Conservation (phyloP, 2,113 vertebrate genomes). For the Rana temporaria region DNA sequence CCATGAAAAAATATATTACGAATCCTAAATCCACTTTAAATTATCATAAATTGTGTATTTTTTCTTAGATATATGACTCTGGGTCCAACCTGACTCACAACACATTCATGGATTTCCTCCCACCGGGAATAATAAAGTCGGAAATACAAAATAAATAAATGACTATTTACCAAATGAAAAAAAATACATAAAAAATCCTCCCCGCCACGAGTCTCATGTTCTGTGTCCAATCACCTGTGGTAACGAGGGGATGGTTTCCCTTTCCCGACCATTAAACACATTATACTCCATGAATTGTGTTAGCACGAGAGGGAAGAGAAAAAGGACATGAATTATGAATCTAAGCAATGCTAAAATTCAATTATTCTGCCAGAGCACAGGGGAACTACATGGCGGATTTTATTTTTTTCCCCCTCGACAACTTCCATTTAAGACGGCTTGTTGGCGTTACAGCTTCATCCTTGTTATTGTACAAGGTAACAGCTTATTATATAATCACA, state of each 20-base stretch:
- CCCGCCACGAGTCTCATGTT: too few relatives aligned
- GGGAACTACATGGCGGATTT: neutral
- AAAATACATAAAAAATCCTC: too few relatives aligned
- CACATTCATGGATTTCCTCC: too few relatives aligned
- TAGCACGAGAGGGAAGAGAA: neutral
- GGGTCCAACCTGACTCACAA: too few relatives aligned
- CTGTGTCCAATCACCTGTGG: neutral
- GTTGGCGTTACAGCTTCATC: neutral
- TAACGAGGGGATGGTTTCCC: neutral
- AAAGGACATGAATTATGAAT: neutral
- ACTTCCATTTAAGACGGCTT: neutral
- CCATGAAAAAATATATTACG: too few relatives aligned
- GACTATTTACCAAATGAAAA: too few relatives aligned
- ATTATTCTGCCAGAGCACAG: neutral
- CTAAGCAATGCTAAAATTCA: neutral
- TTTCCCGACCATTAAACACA: neutral
- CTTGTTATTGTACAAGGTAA: neutral
- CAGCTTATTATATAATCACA: conserved; percentile 5
- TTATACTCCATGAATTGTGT: neutral
- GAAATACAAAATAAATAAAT: too few relatives aligned
- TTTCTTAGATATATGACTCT: too few relatives aligned
- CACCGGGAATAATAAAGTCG: too few relatives aligned
- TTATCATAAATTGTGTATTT: too few relatives aligned
- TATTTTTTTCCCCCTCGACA: neutral
- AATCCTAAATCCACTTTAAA: too few relatives aligned